These are phyloP conservation scores for Climacteris rufus DNA, from an alignment of 2,113 vertebrate species.

Conservation along the genomic window DNA sequence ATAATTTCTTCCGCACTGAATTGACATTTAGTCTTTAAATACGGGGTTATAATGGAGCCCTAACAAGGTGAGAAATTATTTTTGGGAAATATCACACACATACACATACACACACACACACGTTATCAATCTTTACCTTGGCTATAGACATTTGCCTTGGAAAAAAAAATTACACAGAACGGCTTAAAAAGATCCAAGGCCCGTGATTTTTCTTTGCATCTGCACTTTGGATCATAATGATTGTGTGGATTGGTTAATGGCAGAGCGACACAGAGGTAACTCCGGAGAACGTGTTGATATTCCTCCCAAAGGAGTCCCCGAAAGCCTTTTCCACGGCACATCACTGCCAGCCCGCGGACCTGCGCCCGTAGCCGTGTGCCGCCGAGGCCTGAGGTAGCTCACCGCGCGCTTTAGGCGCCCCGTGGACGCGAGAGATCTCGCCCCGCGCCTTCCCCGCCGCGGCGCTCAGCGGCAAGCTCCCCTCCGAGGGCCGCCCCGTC, in stretches of 20 bases:
- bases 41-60: not conserved
- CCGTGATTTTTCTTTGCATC: not conserved
- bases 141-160: not conserved
- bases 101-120: no score
- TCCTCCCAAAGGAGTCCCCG: not conserved
- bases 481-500: not conserved
- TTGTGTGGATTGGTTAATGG: not conserved
- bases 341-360: accelerated
- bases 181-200: not conserved
- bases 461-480: no score
- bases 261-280: not conserved
- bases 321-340: not conserved
- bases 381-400: not conserved
- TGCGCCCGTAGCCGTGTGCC: no score
- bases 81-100: not conserved
- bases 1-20: not conserved
- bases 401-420: accelerated
- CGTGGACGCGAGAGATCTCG: accelerated
- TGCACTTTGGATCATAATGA: not conserved
- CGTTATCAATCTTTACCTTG: not conserved
- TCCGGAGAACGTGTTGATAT: not conserved
- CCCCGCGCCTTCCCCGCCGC: not conserved
- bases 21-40: not conserved
- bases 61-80: not conserved
- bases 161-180: not conserved